Conservation (phyloP, 2,888 invertebrate genomes). For the Plagiodera versicolora region DNA sequence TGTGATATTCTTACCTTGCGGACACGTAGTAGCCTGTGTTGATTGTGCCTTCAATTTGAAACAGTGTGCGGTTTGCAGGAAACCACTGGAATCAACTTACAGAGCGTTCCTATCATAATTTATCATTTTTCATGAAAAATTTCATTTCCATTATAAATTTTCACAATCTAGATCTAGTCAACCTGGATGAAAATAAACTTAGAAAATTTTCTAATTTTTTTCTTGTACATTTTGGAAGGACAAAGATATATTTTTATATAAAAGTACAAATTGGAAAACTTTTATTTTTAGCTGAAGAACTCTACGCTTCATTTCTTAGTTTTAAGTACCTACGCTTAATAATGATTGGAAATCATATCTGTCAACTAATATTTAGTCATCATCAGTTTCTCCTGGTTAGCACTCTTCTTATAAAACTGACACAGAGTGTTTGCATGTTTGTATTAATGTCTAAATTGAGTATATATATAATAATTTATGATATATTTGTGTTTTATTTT, state of each 20-base stretch:
- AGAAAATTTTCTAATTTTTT: conserved; percentile 26
- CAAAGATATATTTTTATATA: conserved; percentile 34
- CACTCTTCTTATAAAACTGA: conserved; percentile 30
- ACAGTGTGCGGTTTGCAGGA: conserved; percentile 86
- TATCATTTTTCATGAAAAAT: conserved; percentile 19
- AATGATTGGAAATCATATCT: conserved; percentile 37
- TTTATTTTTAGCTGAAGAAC: conserved; percentile 25
- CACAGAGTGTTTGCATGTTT: conserved; percentile 32
- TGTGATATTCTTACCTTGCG: conserved; percentile 92
- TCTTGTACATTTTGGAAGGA: conserved; percentile 28
- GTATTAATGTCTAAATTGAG: conserved; percentile 33
- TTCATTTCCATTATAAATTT: conserved; percentile 18
- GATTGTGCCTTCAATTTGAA: conserved; percentile 86
- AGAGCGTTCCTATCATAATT: conserved; percentile 63
- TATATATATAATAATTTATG: conserved; percentile 34
- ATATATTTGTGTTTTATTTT: conserved; percentile 17
- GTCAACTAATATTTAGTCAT: conserved; percentile 29
- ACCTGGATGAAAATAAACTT: conserved; percentile 20
- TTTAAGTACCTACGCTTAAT: conserved; percentile 28
- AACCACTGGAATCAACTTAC: conserved; percentile 68
- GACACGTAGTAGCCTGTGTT: conserved; percentile 90
- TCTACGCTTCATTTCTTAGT: conserved; percentile 26
- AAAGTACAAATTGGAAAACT: conserved; percentile 30
- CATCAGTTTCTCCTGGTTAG: conserved; percentile 18
- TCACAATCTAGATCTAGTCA: conserved; percentile 34